Percentiles rank a stretch among this genome's conserved stretches.
Evolutionary conservation across 1,140 invertebrate species (phyloP).

Genomic region (Drosophila nikananu): DNA sequence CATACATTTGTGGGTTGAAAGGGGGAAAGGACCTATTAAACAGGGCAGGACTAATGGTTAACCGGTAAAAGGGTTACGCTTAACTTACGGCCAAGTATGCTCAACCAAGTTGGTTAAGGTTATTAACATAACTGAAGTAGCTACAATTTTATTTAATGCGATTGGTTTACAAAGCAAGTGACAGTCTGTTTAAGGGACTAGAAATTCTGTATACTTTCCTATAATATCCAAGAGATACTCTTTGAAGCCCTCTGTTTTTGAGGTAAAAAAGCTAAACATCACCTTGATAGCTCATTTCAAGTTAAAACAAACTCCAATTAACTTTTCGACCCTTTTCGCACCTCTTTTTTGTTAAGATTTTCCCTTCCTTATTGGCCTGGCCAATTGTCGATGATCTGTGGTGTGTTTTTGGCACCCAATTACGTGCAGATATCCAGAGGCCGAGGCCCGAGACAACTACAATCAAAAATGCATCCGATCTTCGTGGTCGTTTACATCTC

Average conservation of each 20-base stretch:
- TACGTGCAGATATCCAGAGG: slow-evolving; percentile 23
- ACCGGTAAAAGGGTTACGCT: slow-evolving; percentile 31
- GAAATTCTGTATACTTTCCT: slow-evolving; percentile 21
- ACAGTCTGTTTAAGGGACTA: slow-evolving; percentile 59
- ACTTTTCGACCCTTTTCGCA: slow-evolving; percentile 44
- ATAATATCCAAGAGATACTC: background rate
- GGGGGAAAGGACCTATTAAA: slow-evolving; percentile 20
- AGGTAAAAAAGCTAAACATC: background rate
- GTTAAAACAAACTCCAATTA: slow-evolving; percentile 31
- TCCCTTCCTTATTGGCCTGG: slow-evolving; percentile 31
- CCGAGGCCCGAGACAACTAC: slow-evolving; percentile 5
- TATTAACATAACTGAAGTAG: slow-evolving; percentile 65
- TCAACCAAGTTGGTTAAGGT: slow-evolving; percentile 29
- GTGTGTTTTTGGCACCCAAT: slow-evolving; percentile 58
- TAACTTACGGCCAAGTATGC: slow-evolving; percentile 42
- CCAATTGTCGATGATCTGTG: slow-evolving; percentile 43
- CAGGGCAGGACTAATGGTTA: slow-evolving; percentile 23
- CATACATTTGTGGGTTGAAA: slow-evolving; percentile 1
- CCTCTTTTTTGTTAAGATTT: slow-evolving; percentile 27
- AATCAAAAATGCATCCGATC: slow-evolving; percentile 42
- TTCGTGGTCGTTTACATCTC: slow-evolving; percentile 57
- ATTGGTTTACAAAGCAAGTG: slow-evolving; percentile 36
- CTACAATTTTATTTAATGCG: slow-evolving; percentile 61
- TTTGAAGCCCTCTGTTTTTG: too few species aligned
- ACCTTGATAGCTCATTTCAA: slow-evolving; percentile 16